Evolutionary conservation across 2,113 vertebrate species (phyloP).

Genomic region (Myotis yumanensis): DNA sequence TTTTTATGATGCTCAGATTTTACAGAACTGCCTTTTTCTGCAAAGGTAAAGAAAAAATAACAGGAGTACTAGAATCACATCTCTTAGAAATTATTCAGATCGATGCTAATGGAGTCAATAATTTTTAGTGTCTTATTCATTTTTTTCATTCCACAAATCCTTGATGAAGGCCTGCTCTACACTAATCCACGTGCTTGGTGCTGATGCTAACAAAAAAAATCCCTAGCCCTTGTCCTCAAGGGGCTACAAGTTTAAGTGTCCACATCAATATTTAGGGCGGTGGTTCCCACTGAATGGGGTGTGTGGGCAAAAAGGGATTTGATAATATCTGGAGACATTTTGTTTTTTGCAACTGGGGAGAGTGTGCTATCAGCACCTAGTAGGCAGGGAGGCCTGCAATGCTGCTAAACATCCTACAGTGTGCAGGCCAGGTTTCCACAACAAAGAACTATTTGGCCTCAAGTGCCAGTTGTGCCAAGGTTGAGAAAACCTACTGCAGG

Average conservation of each 20-base stretch:
- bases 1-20: conserved; percentile 42
- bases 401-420: background rate
- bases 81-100: conserved; percentile 18
- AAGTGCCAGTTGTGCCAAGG: background rate
- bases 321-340: background rate
- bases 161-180: conserved; percentile 2
- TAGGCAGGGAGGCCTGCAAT: background rate
- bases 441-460: background rate
- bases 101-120: conserved; percentile 34
- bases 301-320: background rate
- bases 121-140: conserved; percentile 28
- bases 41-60: conserved; percentile 51
- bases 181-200: background rate
- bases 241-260: background rate
- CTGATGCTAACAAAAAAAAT: background rate
- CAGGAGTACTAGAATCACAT: conserved; percentile 14
- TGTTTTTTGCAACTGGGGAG: background rate
- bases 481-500: background rate
- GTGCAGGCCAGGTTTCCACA: no score
- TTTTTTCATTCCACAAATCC: conserved; percentile 9
- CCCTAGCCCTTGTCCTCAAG: background rate
- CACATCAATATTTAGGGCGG: background rate
- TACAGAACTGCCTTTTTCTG: conserved; percentile 42
- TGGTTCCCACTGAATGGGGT: background rate
- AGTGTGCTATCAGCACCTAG: background rate